Conservation (phyloP, 1,140 invertebrate genomes). For the Drosophila azteca region DNA sequence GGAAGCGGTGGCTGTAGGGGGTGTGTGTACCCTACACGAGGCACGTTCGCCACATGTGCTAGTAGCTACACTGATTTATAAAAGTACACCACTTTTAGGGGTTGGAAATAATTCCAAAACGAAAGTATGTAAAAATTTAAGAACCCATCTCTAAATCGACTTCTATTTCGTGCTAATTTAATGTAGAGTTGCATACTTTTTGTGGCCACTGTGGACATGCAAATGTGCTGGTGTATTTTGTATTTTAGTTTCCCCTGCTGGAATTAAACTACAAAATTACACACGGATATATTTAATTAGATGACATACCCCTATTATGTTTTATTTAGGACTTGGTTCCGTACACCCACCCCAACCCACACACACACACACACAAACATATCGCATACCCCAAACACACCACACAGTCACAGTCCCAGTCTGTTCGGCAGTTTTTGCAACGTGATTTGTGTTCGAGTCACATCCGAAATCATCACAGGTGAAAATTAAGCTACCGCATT, state of each 20-base stretch:
- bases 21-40: slow-evolving; percentile 25
- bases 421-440: slow-evolving; percentile 23
- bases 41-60: slow-evolving; percentile 35
- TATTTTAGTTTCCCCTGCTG: slow-evolving; percentile 66
- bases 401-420: too few relatives aligned
- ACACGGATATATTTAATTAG: slow-evolving; percentile 77
- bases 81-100: slow-evolving; percentile 18
- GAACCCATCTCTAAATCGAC: neutral
- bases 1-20: slow-evolving; percentile 50
- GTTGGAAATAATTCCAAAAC: slow-evolving; percentile 2
- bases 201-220: slow-evolving; percentile 11
- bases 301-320: slow-evolving; percentile 58
- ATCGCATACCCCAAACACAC: slow-evolving; percentile 11
- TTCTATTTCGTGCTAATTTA: neutral
- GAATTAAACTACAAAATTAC: slow-evolving; percentile 71
- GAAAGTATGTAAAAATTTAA: too few relatives aligned
- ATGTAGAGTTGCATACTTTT: slow-evolving; percentile 30
- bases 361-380: slow-evolving; percentile 23
- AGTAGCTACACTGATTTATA: slow-evolving; percentile 33
- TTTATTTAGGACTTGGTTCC: slow-evolving; percentile 49
- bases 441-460: slow-evolving; percentile 58
- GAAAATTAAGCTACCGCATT: slow-evolving; percentile 55
- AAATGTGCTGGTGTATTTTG: slow-evolving; percentile 30
- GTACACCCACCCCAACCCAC: slow-evolving; percentile 1
- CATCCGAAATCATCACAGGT: slow-evolving; percentile 43